Conservation (phyloP, 2,113 vertebrate genomes). For the Pachyramphus minor region DNA sequence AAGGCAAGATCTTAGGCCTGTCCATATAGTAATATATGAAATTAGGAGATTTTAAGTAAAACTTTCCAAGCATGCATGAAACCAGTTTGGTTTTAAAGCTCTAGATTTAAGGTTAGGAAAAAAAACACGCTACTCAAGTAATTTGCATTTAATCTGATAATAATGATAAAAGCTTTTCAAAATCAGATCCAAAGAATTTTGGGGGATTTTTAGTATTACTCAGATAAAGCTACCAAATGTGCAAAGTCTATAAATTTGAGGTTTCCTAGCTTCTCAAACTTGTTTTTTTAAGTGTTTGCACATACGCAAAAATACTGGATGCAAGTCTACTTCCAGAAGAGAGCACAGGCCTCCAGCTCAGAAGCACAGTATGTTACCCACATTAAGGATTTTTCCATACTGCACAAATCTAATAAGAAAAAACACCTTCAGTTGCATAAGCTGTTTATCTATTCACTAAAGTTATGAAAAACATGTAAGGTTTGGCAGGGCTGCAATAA, state of each 20-base stretch:
- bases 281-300: background rate
- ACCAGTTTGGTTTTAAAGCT: background rate
- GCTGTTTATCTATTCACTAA: background rate
- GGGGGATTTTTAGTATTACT: background rate
- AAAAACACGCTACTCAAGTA: background rate
- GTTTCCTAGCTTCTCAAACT: background rate
- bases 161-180: background rate
- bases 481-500: background rate
- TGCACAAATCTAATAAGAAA: background rate
- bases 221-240: background rate
- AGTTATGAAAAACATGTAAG: background rate
- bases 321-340: background rate
- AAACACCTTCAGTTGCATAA: background rate
- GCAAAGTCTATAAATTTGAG: background rate
- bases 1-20: background rate
- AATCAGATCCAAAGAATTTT: background rate
- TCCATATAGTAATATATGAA: background rate
- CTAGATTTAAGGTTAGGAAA: background rate
- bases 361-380: fast-evolving
- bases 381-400: background rate
- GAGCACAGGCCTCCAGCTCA: fast-evolving
- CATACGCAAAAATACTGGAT: background rate
- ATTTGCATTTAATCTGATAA: background rate
- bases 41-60: background rate
- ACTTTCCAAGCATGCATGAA: background rate